Evolutionary conservation across 2,113 vertebrate species (phyloP).

Genomic region (Calidris pugnax): DNA sequence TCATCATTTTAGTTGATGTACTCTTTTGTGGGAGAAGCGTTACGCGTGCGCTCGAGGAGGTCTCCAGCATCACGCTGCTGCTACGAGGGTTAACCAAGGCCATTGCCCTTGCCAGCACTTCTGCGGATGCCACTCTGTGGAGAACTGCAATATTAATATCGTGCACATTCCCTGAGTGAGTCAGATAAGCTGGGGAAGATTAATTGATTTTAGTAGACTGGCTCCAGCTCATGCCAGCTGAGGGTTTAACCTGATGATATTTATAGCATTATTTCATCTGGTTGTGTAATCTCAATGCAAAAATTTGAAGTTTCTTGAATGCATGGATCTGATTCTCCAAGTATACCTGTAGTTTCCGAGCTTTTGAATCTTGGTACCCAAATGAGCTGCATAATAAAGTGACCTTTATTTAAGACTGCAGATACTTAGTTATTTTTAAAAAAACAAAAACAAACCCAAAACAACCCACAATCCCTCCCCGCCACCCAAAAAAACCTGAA

Average conservation of each 20-base stretch:
- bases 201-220: neutral
- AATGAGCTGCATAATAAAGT: neutral
- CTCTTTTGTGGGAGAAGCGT: rapidly evolving
- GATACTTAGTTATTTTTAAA: neutral
- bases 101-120: neutral
- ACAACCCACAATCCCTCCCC: neutral
- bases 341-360: neutral
- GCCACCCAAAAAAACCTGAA: neutral
- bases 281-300: neutral
- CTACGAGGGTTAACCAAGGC: rapidly evolving
- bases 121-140: neutral
- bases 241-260: neutral
- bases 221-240: neutral
- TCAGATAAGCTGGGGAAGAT: neutral
- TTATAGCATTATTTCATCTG: neutral
- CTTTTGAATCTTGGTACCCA: neutral
- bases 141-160: neutral
- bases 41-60: rapidly evolving
- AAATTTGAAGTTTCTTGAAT: neutral
- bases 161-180: neutral
- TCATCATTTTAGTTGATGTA: neutral
- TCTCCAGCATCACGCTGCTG: neutral
- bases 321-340: neutral
- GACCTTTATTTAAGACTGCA: neutral
- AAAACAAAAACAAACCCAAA: neutral